Base-by-base conservation (phyloP, 2,797 vertebrate species). In the Rachycentron canadum region DNA sequence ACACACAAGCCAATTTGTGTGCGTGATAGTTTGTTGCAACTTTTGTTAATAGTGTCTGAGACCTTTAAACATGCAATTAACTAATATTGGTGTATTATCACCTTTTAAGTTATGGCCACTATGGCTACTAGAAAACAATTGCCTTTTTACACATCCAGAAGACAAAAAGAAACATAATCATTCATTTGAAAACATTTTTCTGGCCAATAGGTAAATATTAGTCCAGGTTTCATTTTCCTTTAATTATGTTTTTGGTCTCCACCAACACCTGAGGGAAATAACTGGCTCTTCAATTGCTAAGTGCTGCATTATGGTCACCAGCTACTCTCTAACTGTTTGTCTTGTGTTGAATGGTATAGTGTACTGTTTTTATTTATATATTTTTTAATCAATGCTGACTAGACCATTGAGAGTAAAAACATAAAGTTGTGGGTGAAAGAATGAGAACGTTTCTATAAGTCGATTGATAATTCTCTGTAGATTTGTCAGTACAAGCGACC, bases 1-100 rank as follows among this genome's bases (percentile, higher is more conserved):
- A 61, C 32, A 55, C 53, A 67, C 52, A 74, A 61, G 26, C 25
- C 65, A 65, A 62, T 62, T 45, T 66, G 38, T 59, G 58, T 30
- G 59, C 49, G 7, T 26, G 23, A 26, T 53, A 53, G 5, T 16
- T 53, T 53, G 23, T 26, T 53, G 25, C 25, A 53, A 16, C 25
- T 7, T 59, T n/a, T 52, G 10, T 47, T 34, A 43, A 59, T 36
- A 14, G 59, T 17, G 7, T n/a, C 40, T 28, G 12, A 63, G 16
- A 64, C 21, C 23, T 25, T 25, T 52, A 26, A 52, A 25, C 45
- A 21, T 25, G 11, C 11, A 25, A 23, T 52, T 14, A 52, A 52
- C 14, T 3, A 50, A 5, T n/a, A 9, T 47, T n/a, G 19, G n/a
- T 13, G 13, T 52, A 14, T 25, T 13, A 14, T 52, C 23, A 25